phyloP scores from a whole-genome alignment of 2,797 vertebrate genomes.

The Melanotaenia maccullochi region DNA sequence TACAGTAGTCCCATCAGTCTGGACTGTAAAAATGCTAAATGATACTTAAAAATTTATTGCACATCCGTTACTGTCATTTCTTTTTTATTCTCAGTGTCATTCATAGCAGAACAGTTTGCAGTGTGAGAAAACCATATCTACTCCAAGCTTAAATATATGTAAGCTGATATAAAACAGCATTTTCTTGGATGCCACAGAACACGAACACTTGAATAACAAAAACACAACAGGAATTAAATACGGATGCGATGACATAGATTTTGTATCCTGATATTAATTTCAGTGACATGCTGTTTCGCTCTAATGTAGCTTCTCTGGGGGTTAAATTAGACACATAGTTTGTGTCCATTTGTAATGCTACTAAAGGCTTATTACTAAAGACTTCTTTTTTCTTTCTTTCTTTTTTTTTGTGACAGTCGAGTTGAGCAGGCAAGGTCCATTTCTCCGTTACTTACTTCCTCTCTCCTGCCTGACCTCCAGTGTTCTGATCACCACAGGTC shows the following conservation, averaged over 20 bases:
- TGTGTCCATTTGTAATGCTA: conserved; percentile 25
- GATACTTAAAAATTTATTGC: background rate
- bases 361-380: background rate
- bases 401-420: conserved; percentile 35
- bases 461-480: conserved; percentile 68
- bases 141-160: conserved; percentile 1
- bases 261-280: conserved; percentile 13
- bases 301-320: conserved; percentile 16
- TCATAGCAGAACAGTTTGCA: background rate
- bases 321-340: conserved; percentile 33
- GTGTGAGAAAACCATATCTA: background rate
- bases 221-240: conserved; percentile 3
- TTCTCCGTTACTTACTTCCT: conserved; percentile 64
- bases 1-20: background rate
- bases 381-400: conserved; percentile 15
- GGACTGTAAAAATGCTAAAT: conserved; percentile 23
- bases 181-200: background rate
- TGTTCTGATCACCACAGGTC: conserved; percentile 76
- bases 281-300: conserved; percentile 15
- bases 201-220: background rate
- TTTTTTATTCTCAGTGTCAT: conserved; percentile 8
- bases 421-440: conserved; percentile 50
- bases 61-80: conserved; percentile 9
- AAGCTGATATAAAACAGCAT: background rate
- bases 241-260: background rate